Evolutionary conservation across 1,140 invertebrate species (phyloP), one percentile per base, ranked within the genome.

Genomic region (Vanessa tameamea): DNA sequence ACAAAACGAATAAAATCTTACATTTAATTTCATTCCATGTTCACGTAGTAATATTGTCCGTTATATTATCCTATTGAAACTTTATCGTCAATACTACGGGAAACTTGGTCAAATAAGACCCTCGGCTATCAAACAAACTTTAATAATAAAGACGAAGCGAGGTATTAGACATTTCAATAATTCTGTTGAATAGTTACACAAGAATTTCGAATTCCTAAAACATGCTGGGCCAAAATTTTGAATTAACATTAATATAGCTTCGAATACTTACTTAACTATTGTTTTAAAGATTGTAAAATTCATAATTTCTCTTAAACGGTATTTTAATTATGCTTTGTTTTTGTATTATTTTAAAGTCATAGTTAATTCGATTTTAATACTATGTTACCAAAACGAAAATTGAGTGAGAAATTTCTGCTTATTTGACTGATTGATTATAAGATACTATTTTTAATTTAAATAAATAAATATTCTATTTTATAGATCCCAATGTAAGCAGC

Each of bases 111-210:
- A 59, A 69, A 59, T 59, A 43, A 16, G 31, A 14, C 67, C 26
- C 43, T 69, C 53, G 37, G 53, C 26, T 68, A 26, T 68, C 64
- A 51, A 15, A 50, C 15, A 55, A 68, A 68, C 48, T 68, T 68
- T 68, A 14, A 16, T 55, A 37, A 69, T 69, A 69, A 69, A 57
- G 67, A 57, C 65, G 65, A 67, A 50, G 55, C 65, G 47, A n/a
- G 20, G 47, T 66, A 66, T 66, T 66, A 20, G 50, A 53, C 31
- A 67, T 67, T 67, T 67, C 65, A 67, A 67, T 67, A 53, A 67
- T 67, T 67, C 26, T 20, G 20, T 57, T 57, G 20, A 57, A 57
- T 57, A 57, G 55, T 57, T 57, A 12, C 14, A 23, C 55, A 57
- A 57, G 55, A 57, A 57, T 57, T 57, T 16, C 20, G 12, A 57